phyloP scores from a whole-genome alignment of 2,888 invertebrate species.

The Leptothorax acervorum region DNA sequence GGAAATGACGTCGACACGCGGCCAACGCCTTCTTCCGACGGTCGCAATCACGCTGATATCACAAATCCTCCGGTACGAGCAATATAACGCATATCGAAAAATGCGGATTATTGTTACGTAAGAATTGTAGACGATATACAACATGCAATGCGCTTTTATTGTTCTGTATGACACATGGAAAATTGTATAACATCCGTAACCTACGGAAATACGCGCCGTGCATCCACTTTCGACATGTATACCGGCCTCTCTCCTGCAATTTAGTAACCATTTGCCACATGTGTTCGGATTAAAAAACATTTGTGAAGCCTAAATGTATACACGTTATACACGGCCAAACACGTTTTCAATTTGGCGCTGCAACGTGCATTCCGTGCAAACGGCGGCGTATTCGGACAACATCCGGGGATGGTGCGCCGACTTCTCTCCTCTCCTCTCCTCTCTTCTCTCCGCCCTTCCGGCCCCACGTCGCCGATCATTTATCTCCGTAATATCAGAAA shows the following conservation, averaged over 20 bases:
- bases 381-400: conserved; percentile 31
- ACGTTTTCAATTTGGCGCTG: conserved; percentile 49
- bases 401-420: background rate
- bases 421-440: too few relatives aligned
- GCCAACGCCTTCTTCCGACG: conserved; percentile 9
- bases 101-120: background rate
- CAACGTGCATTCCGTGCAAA: conserved; percentile 38
- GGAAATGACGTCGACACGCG: conserved; percentile 39
- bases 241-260: background rate
- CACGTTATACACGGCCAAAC: conserved; percentile 40
- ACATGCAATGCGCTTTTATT: background rate
- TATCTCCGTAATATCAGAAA: conserved; percentile 55
- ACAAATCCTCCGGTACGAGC: background rate
- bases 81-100: background rate
- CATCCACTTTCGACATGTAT: background rate
- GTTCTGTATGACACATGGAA: background rate
- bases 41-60: background rate
- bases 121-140: background rate
- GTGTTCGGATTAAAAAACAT: conserved; percentile 33
- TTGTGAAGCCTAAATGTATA: conserved; percentile 36
- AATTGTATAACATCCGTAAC: background rate
- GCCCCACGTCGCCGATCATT: conserved; percentile 47
- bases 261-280: conserved; percentile 7
- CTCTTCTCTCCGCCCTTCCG: background rate
- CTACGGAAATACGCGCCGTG: background rate